Percentiles rank a stretch among this genome's conserved stretches.
Conservation (phyloP, 1,140 invertebrate genomes). For the Babylonia areolata region DNA sequence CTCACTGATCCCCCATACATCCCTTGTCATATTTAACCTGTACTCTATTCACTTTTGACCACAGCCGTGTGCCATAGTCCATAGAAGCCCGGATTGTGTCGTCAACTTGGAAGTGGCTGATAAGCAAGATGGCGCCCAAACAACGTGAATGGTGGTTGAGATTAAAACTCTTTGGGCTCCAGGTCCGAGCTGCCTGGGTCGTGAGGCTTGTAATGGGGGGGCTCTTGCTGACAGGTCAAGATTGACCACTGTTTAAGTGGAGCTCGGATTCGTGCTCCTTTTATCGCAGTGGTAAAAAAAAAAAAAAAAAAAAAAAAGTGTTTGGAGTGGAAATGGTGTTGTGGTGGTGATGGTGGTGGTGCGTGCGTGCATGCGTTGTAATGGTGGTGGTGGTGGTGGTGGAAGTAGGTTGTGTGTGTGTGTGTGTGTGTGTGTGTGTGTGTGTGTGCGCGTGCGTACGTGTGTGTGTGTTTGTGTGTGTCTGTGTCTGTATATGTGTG, state of each 20-base stretch:
- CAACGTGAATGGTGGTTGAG: background rate
- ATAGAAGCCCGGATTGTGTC: background rate
- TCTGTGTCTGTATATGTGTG: no score
- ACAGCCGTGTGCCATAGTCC: no score
- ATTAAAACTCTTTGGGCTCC: slow-evolving; percentile 1
- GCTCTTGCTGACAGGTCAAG: background rate
- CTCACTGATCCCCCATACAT: no score
- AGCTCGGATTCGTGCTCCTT: background rate
- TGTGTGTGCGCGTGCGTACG: no score
- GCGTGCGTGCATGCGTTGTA: no score
- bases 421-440: background rate
- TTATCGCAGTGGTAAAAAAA: background rate
- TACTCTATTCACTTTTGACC: no score
- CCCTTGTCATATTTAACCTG: no score
- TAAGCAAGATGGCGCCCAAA: slow-evolving; percentile 6
- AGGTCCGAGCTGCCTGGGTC: background rate
- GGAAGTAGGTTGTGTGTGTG: background rate
- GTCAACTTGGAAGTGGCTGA: background rate
- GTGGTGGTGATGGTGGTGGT: background rate
- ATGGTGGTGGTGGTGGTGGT: background rate
- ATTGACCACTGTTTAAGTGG: background rate
- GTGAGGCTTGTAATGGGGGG: background rate
- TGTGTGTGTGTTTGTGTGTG: no score
- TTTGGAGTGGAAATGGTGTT: background rate
- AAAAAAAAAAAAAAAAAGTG: no score